phyloP scores from a whole-genome alignment of 2,888 invertebrate species.

The Cotesia congregata region DNA sequence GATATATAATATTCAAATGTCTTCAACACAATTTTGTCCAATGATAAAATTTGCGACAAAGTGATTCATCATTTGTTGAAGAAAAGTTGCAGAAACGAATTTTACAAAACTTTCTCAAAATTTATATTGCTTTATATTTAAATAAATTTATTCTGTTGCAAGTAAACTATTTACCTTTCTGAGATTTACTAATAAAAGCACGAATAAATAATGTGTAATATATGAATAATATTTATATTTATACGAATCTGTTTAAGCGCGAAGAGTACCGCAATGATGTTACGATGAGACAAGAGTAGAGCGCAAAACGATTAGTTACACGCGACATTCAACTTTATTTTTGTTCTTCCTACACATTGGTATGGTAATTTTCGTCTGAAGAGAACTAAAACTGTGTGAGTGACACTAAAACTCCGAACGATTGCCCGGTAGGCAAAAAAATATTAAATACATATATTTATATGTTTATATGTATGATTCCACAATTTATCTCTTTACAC shows the following conservation, averaged over 20 bases:
- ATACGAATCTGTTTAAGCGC: neutral
- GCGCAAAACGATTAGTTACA: slow-evolving; percentile 61
- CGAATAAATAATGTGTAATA: neutral
- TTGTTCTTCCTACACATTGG: slow-evolving; percentile 59
- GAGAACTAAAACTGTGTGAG: slow-evolving; percentile 19
- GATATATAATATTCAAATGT: too few relatives aligned
- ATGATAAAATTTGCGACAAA: too few relatives aligned
- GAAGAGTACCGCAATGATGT: neutral
- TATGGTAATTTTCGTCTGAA: slow-evolving; percentile 58
- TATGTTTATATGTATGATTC: slow-evolving; percentile 23
- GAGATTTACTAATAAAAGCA: neutral
- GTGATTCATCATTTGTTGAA: too few relatives aligned
- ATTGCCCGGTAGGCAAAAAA: slow-evolving; percentile 15
- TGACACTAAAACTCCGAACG: slow-evolving; percentile 21
- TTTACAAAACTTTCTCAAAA: too few relatives aligned
- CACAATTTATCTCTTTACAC: slow-evolving; percentile 41
- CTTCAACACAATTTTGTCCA: too few relatives aligned
- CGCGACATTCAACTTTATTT: slow-evolving; percentile 57
- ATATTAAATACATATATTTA: neutral
- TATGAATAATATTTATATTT: neutral
- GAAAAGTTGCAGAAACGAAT: too few relatives aligned
- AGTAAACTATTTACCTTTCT: neutral
- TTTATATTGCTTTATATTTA: neutral
- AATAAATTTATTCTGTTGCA: neutral
- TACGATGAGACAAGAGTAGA: slow-evolving; percentile 36